Conservation (phyloP, 2,113 vertebrate species). For the Athene cunicularia region DNA sequence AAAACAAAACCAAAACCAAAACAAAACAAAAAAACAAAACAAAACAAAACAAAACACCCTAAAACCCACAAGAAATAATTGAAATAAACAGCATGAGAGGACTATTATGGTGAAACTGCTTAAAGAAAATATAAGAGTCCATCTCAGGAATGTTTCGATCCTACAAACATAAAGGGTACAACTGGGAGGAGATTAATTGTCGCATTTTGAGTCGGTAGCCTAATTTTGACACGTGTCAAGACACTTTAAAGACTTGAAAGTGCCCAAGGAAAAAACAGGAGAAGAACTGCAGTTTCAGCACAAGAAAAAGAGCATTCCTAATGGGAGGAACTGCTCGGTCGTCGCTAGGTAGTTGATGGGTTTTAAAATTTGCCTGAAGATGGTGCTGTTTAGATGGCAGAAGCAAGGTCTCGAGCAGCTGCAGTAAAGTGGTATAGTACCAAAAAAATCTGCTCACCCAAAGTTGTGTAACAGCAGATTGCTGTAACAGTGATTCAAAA, state of each 20-base stretch:
- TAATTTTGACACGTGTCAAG: background rate
- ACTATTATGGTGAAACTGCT: background rate
- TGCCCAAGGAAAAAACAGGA: background rate
- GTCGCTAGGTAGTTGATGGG: accelerated
- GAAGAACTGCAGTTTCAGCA: background rate
- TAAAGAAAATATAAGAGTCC: background rate
- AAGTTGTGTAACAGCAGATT: background rate
- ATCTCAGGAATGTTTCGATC: background rate
- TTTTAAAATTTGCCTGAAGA: conserved; percentile 43
- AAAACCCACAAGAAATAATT: background rate
- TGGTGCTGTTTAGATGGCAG: conserved; percentile 67
- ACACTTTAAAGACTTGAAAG: background rate
- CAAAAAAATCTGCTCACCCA: background rate
- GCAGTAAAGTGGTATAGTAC: accelerated
- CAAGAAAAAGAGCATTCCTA: background rate
- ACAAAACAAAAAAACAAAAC: background rate
- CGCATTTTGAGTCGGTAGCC: background rate
- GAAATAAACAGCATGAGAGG: background rate
- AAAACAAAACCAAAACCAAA: background rate
- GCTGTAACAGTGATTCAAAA: background rate
- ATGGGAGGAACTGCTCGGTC: background rate
- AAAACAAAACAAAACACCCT: background rate
- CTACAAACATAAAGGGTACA: background rate
- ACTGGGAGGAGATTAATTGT: background rate
- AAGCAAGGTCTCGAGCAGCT: background rate